A percentile compares a stretch with the other conserved stretches of the same genome.
phyloP scores from a whole-genome alignment of 37 sponge, comb jelly and placozoan genomes.

The Theonella swinhoei region DNA sequence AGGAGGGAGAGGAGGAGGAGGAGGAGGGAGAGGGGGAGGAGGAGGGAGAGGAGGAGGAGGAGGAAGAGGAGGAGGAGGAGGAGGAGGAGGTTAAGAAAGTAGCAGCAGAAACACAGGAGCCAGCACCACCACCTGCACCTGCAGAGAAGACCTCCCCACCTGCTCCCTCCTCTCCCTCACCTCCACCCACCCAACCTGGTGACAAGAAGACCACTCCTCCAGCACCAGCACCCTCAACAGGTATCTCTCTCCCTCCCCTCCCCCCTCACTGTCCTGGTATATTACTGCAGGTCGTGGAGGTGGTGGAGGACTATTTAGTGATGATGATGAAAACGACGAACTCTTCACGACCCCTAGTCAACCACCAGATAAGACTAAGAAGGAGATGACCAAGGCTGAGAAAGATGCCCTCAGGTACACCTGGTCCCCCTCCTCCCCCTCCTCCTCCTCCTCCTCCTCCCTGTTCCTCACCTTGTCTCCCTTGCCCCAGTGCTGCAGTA shows the following conservation, averaged over 20 bases:
- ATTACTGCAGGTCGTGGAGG: background rate
- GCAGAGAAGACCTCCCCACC: background rate
- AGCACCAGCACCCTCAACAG: background rate
- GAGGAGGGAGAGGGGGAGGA: constrained; percentile 41
- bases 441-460: background rate
- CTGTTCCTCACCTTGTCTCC: no score
- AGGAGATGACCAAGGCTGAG: constrained; percentile 44
- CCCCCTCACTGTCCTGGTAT: background rate
- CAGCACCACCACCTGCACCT: background rate
- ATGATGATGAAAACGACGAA: constrained; percentile 67
- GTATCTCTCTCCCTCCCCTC: background rate
- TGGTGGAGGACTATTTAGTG: constrained; percentile 60
- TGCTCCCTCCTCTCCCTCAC: background rate
- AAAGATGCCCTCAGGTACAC: constrained; percentile 46
- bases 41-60: constrained; percentile 38
- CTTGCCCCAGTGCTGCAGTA: constrained; percentile 41
- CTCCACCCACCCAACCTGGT: background rate
- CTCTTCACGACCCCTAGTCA: constrained; percentile 48
- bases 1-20: constrained; percentile 29
- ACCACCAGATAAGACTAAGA: background rate
- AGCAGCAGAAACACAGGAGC: background rate
- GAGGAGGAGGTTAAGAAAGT: constrained; percentile 17
- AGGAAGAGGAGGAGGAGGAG: constrained; percentile 45
- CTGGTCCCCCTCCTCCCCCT: background rate
- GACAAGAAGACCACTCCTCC: no score